Evolutionary conservation across 35 echinoderm and acorn worm species (phyloP), one percentile per base, ranked within the genome.

Genomic region (Eucidaris tribuloides): DNA sequence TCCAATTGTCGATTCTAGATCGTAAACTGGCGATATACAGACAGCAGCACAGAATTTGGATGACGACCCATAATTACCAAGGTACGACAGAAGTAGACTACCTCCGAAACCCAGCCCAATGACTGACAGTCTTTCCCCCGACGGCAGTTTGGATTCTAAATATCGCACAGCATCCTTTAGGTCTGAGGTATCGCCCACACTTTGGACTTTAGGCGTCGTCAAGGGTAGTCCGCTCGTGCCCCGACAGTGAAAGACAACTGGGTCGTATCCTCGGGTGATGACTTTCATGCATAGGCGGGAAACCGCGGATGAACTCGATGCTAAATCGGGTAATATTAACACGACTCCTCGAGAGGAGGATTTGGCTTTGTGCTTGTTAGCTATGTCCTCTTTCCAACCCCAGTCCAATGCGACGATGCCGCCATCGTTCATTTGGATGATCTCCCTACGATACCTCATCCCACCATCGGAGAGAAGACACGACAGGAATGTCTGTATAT

Each of bases 11-110:
- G 89, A 65, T 79, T 93, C 74, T 18, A 85, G 63, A 55, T 85
- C 79, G 56, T 93, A 99, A 58, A 79, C 82, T 7, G 96, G 96
- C 25, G 96, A 99, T 17, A 99, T 46, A 71, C 91, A 93, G 5
- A 93, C 96, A 0, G 91, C 86, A 2, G 96, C 86, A 11, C 78
- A 71, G 1, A 99, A 74, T 58, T 91, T 42, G 7, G 90, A 77
- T 1, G 96, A 99, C 40, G 96, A 99, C 0, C 96, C 96, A 60
- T 90, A 90, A 40, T 99, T 88, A 11, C 96, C 96, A 7, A 99
- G 76, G 37, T 93, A 99, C 0, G 91, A 82, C 3, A 99, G 42
- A 33, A 99, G 76, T 3, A 93, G 49, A 40, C 90, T 79, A 18
- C 86, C 83, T 11, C 87, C 96, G 25, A 71, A 63, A 7, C 91